phyloP scores from a whole-genome alignment of 2,113 vertebrate species.

The Cygnus buccinator region DNA sequence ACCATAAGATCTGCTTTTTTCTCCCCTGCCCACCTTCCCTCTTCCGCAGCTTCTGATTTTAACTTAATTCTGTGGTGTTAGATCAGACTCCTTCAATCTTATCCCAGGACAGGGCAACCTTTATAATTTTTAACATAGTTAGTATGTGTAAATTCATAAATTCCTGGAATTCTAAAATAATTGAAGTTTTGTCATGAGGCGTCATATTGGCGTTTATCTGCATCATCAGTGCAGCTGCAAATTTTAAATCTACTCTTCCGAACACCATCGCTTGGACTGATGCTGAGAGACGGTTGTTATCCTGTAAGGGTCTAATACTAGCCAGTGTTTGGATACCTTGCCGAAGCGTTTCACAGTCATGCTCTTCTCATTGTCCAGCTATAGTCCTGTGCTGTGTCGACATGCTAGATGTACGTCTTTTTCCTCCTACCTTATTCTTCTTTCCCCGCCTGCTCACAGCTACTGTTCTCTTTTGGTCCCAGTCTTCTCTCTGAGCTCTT shows the following conservation, averaged over 20 bases:
- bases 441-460: neutral
- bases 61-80: neutral
- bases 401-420: fast-evolving
- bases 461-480: neutral
- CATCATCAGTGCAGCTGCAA: fast-evolving
- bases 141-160: neutral
- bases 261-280: neutral
- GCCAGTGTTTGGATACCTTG: neutral
- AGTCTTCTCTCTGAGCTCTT: neutral
- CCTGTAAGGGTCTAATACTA: neutral
- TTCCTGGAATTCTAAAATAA: neutral
- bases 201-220: neutral
- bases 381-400: neutral
- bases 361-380: neutral
- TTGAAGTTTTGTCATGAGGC: neutral
- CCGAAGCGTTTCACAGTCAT: neutral
- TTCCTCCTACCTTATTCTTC: neutral
- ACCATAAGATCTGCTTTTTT: neutral
- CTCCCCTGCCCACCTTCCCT: too few relatives aligned
- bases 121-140: neutral
- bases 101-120: neutral
- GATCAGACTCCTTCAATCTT: neutral
- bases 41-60: neutral
- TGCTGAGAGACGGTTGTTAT: neutral
- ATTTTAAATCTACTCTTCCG: neutral